A percentile compares a stretch with the other conserved stretches of the same genome.
phyloP scores from a whole-genome alignment of 1,140 invertebrate genomes.

The Drosophila grimshawi region DNA sequence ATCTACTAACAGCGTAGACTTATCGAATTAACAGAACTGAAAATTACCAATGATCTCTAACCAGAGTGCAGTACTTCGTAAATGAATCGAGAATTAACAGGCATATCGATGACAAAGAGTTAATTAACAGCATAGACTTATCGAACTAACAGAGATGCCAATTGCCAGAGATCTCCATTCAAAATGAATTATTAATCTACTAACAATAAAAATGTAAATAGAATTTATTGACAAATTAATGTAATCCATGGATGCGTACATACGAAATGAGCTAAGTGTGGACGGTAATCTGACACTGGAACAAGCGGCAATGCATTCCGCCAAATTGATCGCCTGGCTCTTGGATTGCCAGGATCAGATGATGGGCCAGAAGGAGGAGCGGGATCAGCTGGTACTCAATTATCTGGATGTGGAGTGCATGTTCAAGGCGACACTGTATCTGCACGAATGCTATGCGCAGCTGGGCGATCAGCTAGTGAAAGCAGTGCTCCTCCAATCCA shows the following conservation, averaged over 20 bases:
- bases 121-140: neutral
- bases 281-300: conserved; percentile 42
- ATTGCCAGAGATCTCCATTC: neutral
- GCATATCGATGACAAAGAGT: neutral
- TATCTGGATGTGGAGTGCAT: conserved; percentile 53
- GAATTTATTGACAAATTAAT: neutral
- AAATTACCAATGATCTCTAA: neutral
- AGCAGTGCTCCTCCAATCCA: conserved; percentile 18
- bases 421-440: conserved; percentile 61
- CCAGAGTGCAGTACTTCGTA: too few relatives aligned
- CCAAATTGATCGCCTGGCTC: conserved; percentile 55
- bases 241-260: conserved; percentile 56
- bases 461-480: conserved; percentile 50
- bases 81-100: too few relatives aligned
- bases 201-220: neutral
- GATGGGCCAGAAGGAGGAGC: conserved; percentile 1
- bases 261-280: conserved; percentile 50
- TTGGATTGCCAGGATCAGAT: conserved; percentile 55
- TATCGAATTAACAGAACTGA: neutral
- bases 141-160: neutral
- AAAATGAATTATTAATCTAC: neutral
- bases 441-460: conserved; percentile 53
- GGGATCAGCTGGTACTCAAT: conserved; percentile 29
- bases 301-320: conserved; percentile 42
- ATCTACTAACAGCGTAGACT: neutral